These are phyloP conservation scores for Brachionus manjavacas DNA, from an alignment of 1,140 invertebrate species.

Conservation along the genomic window DNA sequence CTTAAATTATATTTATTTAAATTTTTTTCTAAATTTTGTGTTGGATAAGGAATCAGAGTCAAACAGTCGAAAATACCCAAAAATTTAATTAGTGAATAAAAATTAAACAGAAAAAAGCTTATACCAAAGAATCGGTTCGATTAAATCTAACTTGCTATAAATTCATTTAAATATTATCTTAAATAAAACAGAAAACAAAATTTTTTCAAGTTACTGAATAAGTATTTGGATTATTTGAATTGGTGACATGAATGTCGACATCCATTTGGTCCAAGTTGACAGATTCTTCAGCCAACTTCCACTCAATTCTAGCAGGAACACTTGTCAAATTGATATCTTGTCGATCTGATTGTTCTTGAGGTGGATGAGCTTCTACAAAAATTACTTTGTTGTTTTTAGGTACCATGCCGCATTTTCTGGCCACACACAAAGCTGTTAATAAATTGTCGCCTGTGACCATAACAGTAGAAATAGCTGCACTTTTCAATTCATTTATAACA, in stretches of 20 bases:
- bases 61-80: too few relatives aligned
- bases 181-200: neutral
- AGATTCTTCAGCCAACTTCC: conserved; percentile 32
- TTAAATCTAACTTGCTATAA: neutral
- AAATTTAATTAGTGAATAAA: neutral
- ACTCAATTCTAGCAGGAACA: conserved; percentile 35
- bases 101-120: neutral
- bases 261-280: conserved; percentile 14
- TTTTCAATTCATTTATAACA: conserved; percentile 70
- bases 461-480: conserved; percentile 80
- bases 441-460: conserved; percentile 97
- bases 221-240: neutral
- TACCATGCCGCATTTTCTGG: conserved; percentile 86
- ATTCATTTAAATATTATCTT: neutral
- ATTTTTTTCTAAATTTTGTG: too few relatives aligned
- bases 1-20: neutral
- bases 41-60: too few relatives aligned
- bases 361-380: conserved; percentile 61
- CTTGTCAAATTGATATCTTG: neutral
- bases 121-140: neutral
- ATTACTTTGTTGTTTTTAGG: conserved; percentile 67
- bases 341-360: neutral
- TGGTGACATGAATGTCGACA: neutral
- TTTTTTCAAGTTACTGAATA: neutral
- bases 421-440: conserved; percentile 88